Percentiles rank a stretch among this genome's conserved stretches.
These are phyloP conservation scores for Dicycla oo DNA, from an alignment of 2,888 invertebrate species.

Conservation along the genomic window DNA sequence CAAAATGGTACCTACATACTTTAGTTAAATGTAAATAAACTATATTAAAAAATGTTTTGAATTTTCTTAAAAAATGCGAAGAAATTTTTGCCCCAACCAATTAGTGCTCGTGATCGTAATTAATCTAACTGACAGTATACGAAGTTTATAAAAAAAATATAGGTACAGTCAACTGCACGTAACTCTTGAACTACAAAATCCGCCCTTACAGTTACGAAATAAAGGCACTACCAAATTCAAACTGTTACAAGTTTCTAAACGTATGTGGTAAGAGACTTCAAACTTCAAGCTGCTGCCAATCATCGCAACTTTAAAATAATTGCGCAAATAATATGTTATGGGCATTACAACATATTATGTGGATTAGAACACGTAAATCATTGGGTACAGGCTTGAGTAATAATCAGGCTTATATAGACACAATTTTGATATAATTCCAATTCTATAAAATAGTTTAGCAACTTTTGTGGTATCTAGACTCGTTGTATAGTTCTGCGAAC, in stretches of 20 bases:
- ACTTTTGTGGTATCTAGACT: too few species aligned
- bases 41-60: too few species aligned
- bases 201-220: not conserved
- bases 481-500: too few species aligned
- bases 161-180: not conserved
- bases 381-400: constrained; percentile 1
- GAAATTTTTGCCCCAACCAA: too few species aligned
- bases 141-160: not conserved
- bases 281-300: constrained; percentile 3
- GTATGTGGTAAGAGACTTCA: constrained; percentile 4
- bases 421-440: not conserved
- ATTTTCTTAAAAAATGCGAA: too few species aligned
- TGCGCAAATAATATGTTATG: constrained; percentile 3
- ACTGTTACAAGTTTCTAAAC: constrained; percentile 11
- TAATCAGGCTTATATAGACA: not conserved
- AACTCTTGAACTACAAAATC: not conserved
- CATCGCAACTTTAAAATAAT: constrained; percentile 24
- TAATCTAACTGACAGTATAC: not conserved
- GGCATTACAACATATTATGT: constrained; percentile 16
- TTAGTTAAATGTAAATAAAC: too few species aligned
- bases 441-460: not conserved
- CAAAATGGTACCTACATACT: too few species aligned
- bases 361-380: constrained; percentile 19
- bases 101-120: too few species aligned
- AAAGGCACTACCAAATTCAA: not conserved